Base-by-base conservation (phyloP, 2,113 vertebrate genomes). In the Lepisosteus oculatus region DNA sequence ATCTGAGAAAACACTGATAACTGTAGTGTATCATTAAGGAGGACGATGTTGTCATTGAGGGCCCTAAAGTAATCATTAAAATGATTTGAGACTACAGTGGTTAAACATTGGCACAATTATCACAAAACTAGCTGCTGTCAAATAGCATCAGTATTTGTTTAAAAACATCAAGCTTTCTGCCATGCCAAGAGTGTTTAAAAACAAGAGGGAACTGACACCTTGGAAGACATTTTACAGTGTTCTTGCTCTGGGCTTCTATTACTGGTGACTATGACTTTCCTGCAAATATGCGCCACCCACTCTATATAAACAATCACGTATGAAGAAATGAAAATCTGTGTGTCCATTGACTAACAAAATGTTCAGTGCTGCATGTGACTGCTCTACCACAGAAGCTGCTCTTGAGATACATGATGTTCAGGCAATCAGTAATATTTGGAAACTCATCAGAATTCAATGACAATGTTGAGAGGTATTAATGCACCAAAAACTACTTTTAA, bases 1-100 rank as follows among this genome's bases (percentile, higher is more conserved):
- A 72, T 61, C 79, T 76, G 72, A 54, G 72, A 72, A 77, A 74
- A 74, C 71, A 67, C 13, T 61, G 72, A 77, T 79, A 79, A 74
- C 62, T 17, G 55, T 44, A 66, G 43, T 45, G 43, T 67, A 73
- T 81, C 70, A 41, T 63, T 63, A 62, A 61, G 61, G 65, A 71
- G 55, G 63, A 44, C 43, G 65, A 55, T 70, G 57, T 76, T 72
- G 51, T 78, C 69, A 42, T 74, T 65, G 59, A 70, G 64, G 69
- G 15, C 44, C 51, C 69, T 69, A 75, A 79, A 74, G 67, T 65
- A 67, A 74, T 71, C 72, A 68, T 55, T 61, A 17, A 44, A 51
- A 42, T 43, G 43, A 68, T 41, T 65, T 61, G 65, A 68, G 14
- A 69, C 43, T n/a, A 11, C 66, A 62, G 47, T 65, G 47, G 42